Base-by-base conservation (phyloP, 2,113 vertebrate species). In the Pleuronectes platessa region DNA sequence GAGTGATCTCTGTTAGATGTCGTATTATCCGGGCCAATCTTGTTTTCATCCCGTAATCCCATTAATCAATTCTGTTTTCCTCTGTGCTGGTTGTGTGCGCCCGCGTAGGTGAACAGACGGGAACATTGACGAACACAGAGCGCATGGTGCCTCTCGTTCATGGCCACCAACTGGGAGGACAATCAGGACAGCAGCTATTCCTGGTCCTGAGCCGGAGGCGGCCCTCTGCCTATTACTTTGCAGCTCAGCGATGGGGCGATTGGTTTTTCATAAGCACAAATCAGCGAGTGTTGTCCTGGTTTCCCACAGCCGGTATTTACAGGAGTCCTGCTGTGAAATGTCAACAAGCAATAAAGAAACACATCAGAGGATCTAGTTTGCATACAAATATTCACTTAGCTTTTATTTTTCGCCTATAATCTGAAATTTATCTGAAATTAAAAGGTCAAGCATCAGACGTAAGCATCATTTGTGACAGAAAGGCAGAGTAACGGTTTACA, bases 161-260 rank as follows among this genome's bases (percentile, higher is more conserved):
- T 1, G 53, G 61, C 76, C 80, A 81, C 81, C 74, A 66, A 55
- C 76, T 42, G 74, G 65, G 85, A 82, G 74, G 85, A 89, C 74
- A 84, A 86, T 84, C 73, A 83, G 81, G 76, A 79, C 85, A 86
- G 75, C 85, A 81, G 75, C 78, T 84, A 85, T 89, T 89, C 81
- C 71, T 78, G 76, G 76, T 71, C 47, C 14, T 56, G 27, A 71
- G 86, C 89, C 84, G 65, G 68, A 74, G 79, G 84, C 81, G 47
- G 20, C 27, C 62, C 40, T 71, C 14, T 56, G 66, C 26, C 79
- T 74, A 75, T 86, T 75, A 83, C 79, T 85, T 85, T 70, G 61
- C 68, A 5, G 65, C 37, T 76, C 64, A 68, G 26, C 21, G 40
- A 74, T 64, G 31, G 74, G 35, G 64, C 69, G 51, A 49, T 76